Base-by-base conservation (phyloP, 1,140 invertebrate species). In the Procambarus clarkii region DNA sequence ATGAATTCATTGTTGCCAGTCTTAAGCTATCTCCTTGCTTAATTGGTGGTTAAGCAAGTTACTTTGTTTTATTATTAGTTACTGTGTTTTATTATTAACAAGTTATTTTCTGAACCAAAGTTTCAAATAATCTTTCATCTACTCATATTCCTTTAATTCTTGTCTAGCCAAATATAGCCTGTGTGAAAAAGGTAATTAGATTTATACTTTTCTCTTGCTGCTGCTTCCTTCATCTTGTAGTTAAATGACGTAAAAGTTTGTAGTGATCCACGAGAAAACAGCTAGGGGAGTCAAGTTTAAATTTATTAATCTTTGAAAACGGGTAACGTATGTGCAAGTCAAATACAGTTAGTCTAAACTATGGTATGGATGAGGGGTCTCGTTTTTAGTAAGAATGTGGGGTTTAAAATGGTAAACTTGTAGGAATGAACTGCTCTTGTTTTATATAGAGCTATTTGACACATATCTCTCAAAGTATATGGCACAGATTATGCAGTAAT, bases 41-140 rank as follows among this genome's bases (percentile, higher is more conserved):
- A 79, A 86, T 74, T 50, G 54, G 44, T 89, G 64, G 58, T 89
- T 89, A 54, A 89, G 87, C 87, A 82, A 82, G 46, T 21, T 89
- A 74, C 64, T 79, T 83, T 87, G 77, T 86, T 86, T 86, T 77
- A 86, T 84, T 24, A 84, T 84, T 91, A 90, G 64, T 77, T 34
- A 34, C 34, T 34, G 34, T 34, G 34, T 54, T 54, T 54, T 9
- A 54, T 54, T 54, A 54, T 9, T 54, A 54, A 54, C 50, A 54
- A 54, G 74, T 85, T 91, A 91, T 91, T 85, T 91, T 91, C 83
- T 78, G 54, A 91, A 86, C 89, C 89, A 91, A 91, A 91, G 89
- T 86, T 91, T 91, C 83, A 79, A 50, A 85, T 86, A 60, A 79
- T 91, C 82, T 74, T 91, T 91, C 82, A 91, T 85, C 83, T 85